Evolutionary conservation across 1,140 invertebrate species (phyloP).

Genomic region (Aporrectodea caliginosa): DNA sequence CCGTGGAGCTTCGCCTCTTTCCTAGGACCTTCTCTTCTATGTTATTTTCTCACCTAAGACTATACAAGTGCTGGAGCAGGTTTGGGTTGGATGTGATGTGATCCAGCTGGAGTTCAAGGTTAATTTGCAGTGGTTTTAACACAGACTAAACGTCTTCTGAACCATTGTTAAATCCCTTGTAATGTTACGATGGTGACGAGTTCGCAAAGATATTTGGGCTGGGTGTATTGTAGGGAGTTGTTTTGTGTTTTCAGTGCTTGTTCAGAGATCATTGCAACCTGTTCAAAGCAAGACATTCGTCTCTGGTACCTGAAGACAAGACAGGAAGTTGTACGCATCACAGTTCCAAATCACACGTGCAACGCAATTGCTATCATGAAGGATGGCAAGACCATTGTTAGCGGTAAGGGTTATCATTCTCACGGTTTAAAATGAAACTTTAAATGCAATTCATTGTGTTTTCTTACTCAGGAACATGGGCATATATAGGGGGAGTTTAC

Average conservation of each 20-base stretch:
- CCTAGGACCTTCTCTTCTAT: neutral
- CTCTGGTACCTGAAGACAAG: constrained; percentile 74
- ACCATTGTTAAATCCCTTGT: too few relatives aligned
- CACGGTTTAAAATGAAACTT: neutral
- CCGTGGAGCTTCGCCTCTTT: too few relatives aligned
- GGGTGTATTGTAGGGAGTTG: too few relatives aligned
- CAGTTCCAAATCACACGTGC: constrained; percentile 79
- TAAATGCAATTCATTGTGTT: neutral
- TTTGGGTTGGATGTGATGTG: neutral
- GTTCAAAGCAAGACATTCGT: constrained; percentile 74
- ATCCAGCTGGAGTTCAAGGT: neutral
- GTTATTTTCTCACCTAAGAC: neutral
- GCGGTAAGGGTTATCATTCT: constrained; percentile 62
- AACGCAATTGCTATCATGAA: constrained; percentile 69
- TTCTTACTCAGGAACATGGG: neutral
- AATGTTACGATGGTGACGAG: too few relatives aligned
- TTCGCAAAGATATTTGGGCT: too few relatives aligned
- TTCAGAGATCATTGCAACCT: constrained; percentile 76
- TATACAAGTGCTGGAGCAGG: neutral
- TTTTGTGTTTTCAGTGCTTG: constrained; percentile 44
- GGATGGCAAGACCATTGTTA: constrained; percentile 74
- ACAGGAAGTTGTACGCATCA: constrained; percentile 75
- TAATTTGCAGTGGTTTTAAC: neutral
- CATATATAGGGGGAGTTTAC: too few relatives aligned
- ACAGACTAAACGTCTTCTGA: too few relatives aligned